Evolutionary conservation across 2,888 invertebrate genomes (phyloP).

Genomic region (Drosophila anomelani): DNA sequence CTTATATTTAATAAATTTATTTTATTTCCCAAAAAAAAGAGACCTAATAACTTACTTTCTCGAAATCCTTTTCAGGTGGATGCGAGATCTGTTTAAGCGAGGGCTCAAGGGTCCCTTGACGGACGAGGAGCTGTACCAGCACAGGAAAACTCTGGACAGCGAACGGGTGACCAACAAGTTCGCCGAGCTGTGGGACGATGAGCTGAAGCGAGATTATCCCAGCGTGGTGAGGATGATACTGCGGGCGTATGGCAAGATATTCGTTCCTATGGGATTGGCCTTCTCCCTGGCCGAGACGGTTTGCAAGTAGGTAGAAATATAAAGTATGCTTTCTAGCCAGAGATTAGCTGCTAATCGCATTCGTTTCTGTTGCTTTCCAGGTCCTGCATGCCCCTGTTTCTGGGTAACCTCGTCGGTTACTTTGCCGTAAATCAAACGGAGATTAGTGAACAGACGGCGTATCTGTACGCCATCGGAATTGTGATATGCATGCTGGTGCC

Average conservation of each 20-base stretch:
- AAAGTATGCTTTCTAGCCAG: not conserved
- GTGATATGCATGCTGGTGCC: slow-evolving; percentile 86
- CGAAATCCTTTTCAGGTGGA: slow-evolving; percentile 79
- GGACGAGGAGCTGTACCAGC: slow-evolving; percentile 86
- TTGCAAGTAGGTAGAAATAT: slow-evolving; percentile 75
- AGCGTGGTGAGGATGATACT: slow-evolving; percentile 85
- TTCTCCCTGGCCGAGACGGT: slow-evolving; percentile 79
- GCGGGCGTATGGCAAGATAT: slow-evolving; percentile 84
- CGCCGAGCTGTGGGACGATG: slow-evolving; percentile 84
- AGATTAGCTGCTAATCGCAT: slow-evolving; percentile 20
- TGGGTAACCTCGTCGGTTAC: slow-evolving; percentile 89
- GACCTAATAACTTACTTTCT: not conserved
- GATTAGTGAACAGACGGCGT: slow-evolving; percentile 86
- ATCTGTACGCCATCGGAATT: slow-evolving; percentile 88
- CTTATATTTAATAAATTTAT: not conserved
- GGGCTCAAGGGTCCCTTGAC: slow-evolving; percentile 85
- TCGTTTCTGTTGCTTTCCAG: slow-evolving; percentile 81
- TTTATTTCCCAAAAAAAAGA: not conserved
- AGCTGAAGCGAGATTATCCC: slow-evolving; percentile 83
- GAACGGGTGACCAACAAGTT: slow-evolving; percentile 85
- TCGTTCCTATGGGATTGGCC: slow-evolving; percentile 80
- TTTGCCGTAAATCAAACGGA: slow-evolving; percentile 86
- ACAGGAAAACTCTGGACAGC: slow-evolving; percentile 86
- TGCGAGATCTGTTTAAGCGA: slow-evolving; percentile 85
- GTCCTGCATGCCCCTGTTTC: slow-evolving; percentile 87